Conservation (phyloP, 2,797 vertebrate genomes). For the Tangara arthus region DNA sequence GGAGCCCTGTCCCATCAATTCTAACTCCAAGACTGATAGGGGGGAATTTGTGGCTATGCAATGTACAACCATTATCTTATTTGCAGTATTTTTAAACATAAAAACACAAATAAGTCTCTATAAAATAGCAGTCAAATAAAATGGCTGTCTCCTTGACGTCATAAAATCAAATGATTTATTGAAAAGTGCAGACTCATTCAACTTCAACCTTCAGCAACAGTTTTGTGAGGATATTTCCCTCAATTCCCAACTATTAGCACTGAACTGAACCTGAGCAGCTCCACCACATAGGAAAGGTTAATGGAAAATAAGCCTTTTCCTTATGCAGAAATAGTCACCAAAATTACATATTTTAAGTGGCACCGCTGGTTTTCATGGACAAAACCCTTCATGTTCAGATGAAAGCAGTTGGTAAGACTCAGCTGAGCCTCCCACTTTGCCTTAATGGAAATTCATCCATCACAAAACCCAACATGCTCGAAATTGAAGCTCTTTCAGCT, state of each 20-base stretch:
- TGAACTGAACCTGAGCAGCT: background rate
- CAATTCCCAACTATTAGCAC: background rate
- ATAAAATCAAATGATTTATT: background rate
- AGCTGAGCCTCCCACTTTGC: background rate
- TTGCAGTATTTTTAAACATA: background rate
- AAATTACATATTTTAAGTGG: background rate
- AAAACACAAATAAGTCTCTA: background rate
- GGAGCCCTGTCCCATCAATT: background rate
- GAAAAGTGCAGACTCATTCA: background rate
- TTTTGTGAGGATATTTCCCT: background rate
- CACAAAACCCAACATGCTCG: background rate
- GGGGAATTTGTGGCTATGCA: background rate
- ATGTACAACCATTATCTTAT: background rate
- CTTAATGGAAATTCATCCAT: background rate
- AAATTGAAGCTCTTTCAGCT: background rate
- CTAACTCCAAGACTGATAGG: background rate
- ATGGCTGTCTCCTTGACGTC: background rate
- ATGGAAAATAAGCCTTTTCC: background rate
- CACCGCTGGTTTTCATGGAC: background rate
- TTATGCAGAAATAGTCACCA: background rate
- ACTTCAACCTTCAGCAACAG: background rate
- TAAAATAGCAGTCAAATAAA: conserved; percentile 18
- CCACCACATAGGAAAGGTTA: background rate
- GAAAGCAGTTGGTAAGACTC: background rate
- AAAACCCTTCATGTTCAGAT: background rate